Percentiles rank a stretch among this genome's conserved stretches.
Evolutionary conservation across 2,113 vertebrate genomes (phyloP).

Genomic region (Cochlearius cochlearius): DNA sequence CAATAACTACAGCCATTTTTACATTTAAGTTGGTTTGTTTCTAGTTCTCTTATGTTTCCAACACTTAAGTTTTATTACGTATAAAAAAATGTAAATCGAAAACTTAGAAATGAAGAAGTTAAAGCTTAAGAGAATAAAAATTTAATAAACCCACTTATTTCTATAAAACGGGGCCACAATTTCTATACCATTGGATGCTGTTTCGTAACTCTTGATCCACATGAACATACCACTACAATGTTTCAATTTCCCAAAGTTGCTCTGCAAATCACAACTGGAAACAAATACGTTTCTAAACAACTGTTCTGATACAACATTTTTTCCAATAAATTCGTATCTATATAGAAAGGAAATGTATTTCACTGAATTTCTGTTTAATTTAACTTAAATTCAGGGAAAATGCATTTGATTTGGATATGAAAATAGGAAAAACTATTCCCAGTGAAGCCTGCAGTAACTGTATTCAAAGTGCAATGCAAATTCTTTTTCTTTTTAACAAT

Average conservation of each 20-base stretch:
- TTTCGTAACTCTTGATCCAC: background rate
- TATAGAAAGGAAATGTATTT: constrained; percentile 33
- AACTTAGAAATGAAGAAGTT: constrained; percentile 21
- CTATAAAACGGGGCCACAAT: constrained; percentile 21
- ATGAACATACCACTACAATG: background rate
- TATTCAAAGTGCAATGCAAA: background rate
- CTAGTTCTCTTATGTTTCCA: constrained; percentile 25
- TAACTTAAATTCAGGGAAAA: constrained; percentile 22
- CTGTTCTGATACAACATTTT: background rate
- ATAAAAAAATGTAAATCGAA: constrained; percentile 32
- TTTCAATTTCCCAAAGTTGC: background rate
- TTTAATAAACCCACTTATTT: background rate
- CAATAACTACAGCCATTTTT: constrained; percentile 30
- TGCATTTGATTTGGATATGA: background rate
- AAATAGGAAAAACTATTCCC: constrained; percentile 28
- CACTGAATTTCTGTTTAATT: background rate
- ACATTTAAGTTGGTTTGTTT: background rate
- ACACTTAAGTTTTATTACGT: background rate
- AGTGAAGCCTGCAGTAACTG: background rate
- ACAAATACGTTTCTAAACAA: background rate
- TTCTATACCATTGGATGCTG: background rate
- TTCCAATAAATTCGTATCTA: background rate
- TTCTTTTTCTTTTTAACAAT: background rate
- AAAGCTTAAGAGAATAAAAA: constrained; percentile 46
- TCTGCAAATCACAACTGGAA: constrained; percentile 29